Percentiles rank a stretch among this genome's conserved stretches.
phyloP scores from a whole-genome alignment of 2,888 invertebrate genomes.

The Camponotus fellah region DNA sequence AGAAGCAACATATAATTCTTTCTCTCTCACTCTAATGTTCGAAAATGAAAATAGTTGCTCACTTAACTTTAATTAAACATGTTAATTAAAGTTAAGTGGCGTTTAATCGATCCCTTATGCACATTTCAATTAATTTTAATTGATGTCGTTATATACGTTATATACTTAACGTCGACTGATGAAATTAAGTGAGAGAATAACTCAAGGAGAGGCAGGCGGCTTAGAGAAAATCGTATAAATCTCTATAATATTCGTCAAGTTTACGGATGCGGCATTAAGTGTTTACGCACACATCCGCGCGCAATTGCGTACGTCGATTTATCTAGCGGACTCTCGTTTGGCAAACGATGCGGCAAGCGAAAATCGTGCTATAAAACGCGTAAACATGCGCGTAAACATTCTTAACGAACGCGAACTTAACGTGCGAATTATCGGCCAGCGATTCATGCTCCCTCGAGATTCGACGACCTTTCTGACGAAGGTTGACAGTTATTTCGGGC shows the following conservation, averaged over 20 bases:
- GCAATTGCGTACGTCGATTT: slow-evolving; percentile 37
- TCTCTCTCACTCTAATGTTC: neutral
- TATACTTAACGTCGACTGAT: neutral
- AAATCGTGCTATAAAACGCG: slow-evolving; percentile 46
- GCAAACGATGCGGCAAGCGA: slow-evolving; percentile 47
- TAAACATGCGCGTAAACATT: slow-evolving; percentile 55
- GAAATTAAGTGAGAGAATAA: neutral
- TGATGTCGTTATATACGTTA: neutral
- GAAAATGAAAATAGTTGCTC: neutral
- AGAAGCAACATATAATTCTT: neutral
- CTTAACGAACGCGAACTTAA: slow-evolving; percentile 51
- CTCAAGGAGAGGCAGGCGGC: neutral
- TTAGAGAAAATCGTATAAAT: neutral
- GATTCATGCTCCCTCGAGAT: slow-evolving; percentile 28
- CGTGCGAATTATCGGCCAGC: neutral
- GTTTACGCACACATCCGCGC: neutral
- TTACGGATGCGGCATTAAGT: neutral
- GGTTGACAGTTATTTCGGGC: slow-evolving; percentile 58
- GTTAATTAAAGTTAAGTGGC: neutral
- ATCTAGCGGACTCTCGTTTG: slow-evolving; percentile 58
- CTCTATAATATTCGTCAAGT: neutral
- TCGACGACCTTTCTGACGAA: slow-evolving; percentile 51
- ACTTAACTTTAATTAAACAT: neutral
- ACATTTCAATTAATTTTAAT: neutral
- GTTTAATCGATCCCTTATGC: neutral